Conservation (phyloP, 2,113 vertebrate species). For the Ovibos moschatus region DNA sequence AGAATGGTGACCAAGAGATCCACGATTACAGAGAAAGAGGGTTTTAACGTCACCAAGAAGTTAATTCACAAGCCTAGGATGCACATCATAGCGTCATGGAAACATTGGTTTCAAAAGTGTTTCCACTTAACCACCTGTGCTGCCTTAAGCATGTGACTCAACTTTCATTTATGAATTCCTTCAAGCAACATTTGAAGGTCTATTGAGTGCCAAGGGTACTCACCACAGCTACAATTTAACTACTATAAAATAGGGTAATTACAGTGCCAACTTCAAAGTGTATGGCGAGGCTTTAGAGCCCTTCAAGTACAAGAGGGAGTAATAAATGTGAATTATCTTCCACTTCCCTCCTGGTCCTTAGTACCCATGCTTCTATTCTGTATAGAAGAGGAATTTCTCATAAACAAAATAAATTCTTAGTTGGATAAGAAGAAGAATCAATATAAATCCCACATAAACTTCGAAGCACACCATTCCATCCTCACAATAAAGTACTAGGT, state of each 20-base stretch:
- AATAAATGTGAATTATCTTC: conserved; percentile 29
- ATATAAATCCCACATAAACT: conserved; percentile 10
- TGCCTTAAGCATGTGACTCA: not conserved
- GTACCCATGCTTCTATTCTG: not conserved
- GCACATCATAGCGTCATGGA: not conserved
- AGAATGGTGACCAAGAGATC: not conserved
- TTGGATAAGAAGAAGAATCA: not conserved
- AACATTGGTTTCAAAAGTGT: not conserved
- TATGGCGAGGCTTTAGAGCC: not conserved
- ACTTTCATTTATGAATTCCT: not conserved
- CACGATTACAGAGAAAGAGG: not conserved
- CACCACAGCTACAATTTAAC: not conserved
- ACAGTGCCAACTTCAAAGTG: not conserved
- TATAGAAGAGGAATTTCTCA: conserved; percentile 17
- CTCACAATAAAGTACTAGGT: not conserved
- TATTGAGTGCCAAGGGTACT: not conserved
- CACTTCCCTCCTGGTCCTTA: not conserved
- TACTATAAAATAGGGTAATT: not conserved
- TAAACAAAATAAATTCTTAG: conserved; percentile 33
- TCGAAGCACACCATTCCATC: not conserved
- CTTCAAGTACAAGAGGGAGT: not conserved
- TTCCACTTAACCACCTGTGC: not conserved
- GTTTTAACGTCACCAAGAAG: not conserved
- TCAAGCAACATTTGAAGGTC: not conserved
- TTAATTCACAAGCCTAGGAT: not conserved